A percentile compares a stretch with the other conserved stretches of the same genome.
phyloP scores from a whole-genome alignment of 2,113 vertebrate genomes.

The Eolophus roseicapilla region DNA sequence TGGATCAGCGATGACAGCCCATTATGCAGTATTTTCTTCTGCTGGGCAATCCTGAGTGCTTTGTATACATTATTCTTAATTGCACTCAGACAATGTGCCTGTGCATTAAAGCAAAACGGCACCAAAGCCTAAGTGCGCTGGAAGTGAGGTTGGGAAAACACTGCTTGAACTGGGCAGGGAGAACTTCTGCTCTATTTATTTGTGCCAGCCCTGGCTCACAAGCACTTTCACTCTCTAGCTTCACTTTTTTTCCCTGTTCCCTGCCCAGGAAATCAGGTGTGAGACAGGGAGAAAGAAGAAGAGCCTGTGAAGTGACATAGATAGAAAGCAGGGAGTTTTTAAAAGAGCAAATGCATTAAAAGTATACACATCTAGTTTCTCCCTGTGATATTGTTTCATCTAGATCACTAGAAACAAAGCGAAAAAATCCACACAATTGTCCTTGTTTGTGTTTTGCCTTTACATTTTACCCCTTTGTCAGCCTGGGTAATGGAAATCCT shows the following conservation, averaged over 20 bases:
- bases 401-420: not conserved
- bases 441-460: not conserved
- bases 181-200: not conserved
- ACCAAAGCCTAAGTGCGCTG: not conserved
- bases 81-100: not conserved
- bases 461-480: not conserved
- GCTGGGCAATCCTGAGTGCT: not conserved
- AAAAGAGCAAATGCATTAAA: not conserved
- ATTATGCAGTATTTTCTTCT: not conserved
- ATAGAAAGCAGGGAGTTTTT: not conserved
- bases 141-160: not conserved
- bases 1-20: not conserved
- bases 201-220: not conserved
- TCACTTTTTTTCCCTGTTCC: not conserved
- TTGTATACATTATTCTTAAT: not conserved
- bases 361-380: not conserved
- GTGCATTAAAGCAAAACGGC: not conserved
- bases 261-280: not conserved
- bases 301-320: not conserved
- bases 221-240: not conserved
- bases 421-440: not conserved
- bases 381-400: not conserved
- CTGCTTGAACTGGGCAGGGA: not conserved
- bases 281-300: not conserved
- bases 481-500: not conserved